A percentile compares a stretch with the other conserved stretches of the same genome.
Evolutionary conservation across 2,888 invertebrate genomes (phyloP).

Genomic region (Trichogramma evanescens): DNA sequence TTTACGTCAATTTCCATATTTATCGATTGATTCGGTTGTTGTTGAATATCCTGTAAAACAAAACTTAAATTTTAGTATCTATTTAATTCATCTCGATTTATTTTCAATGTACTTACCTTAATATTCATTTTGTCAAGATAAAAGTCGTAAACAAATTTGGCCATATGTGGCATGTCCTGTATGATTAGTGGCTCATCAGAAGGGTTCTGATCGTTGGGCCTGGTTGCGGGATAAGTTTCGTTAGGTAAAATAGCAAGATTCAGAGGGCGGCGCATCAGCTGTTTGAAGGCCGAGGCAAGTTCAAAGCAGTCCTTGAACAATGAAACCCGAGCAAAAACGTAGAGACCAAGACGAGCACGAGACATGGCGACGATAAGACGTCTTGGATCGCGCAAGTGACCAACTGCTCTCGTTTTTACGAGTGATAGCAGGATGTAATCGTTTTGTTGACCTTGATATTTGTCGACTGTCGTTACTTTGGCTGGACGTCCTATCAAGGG

Average conservation of each 20-base stretch:
- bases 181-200: slow-evolving; percentile 55
- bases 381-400: slow-evolving; percentile 92
- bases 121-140: slow-evolving; percentile 67
- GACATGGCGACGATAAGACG: slow-evolving; percentile 98
- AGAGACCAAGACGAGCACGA: slow-evolving; percentile 90
- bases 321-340: slow-evolving; percentile 87
- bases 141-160: slow-evolving; percentile 87
- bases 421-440: slow-evolving; percentile 94
- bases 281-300: slow-evolving; percentile 88
- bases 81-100: neutral
- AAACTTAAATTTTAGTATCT: slow-evolving; percentile 1
- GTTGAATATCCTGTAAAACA: slow-evolving; percentile 41
- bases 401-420: slow-evolving; percentile 94
- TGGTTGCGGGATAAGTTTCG: slow-evolving; percentile 71
- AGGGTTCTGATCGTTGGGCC: slow-evolving; percentile 49
- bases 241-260: slow-evolving; percentile 72
- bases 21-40: slow-evolving; percentile 51
- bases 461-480: slow-evolving; percentile 94
- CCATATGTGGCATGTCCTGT: slow-evolving; percentile 90
- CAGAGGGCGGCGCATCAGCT: slow-evolving; percentile 74
- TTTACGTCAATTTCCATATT: slow-evolving; percentile 50
- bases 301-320: slow-evolving; percentile 97
- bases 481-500: slow-evolving; percentile 89
- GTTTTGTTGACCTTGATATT: slow-evolving; percentile 99
- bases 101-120: slow-evolving; percentile 8